Evolutionary conservation across 2,888 invertebrate genomes (phyloP).

Genomic region (Bedellia somnulentella): DNA sequence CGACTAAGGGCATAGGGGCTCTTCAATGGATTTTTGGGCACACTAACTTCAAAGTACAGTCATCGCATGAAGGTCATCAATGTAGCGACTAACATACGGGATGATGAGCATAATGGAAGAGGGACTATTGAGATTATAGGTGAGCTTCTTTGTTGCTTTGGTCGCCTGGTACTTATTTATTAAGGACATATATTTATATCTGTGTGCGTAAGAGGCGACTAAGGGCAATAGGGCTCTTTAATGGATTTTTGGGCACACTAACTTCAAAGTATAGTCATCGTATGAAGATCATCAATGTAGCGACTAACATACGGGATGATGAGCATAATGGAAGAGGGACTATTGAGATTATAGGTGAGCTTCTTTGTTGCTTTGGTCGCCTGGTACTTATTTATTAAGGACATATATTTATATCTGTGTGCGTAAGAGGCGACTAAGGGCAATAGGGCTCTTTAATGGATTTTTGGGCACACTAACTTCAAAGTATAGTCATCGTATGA

Average conservation of each 20-base stretch:
- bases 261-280: slow-evolving; percentile 80
- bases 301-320: slow-evolving; percentile 81
- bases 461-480: slow-evolving; percentile 79
- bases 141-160: too few relatives aligned
- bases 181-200: too few relatives aligned
- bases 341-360: slow-evolving; percentile 76
- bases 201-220: too few relatives aligned
- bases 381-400: too few relatives aligned
- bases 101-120: slow-evolving; percentile 84
- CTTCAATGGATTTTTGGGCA: too few relatives aligned
- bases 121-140: slow-evolving; percentile 80
- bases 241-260: slow-evolving; percentile 79
- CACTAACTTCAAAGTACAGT: slow-evolving; percentile 74
- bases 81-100: slow-evolving; percentile 80
- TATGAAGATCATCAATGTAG: slow-evolving; percentile 82
- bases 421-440: too few relatives aligned
- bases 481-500: slow-evolving; percentile 78
- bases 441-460: too few relatives aligned
- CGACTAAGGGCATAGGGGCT: too few relatives aligned
- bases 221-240: too few relatives aligned
- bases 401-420: too few relatives aligned
- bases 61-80: slow-evolving; percentile 85
- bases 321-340: slow-evolving; percentile 82
- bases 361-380: too few relatives aligned
- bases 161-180: too few relatives aligned